phyloP scores from a whole-genome alignment of 2,797 vertebrate species.

The Enteromius afrohamiltoni region DNA sequence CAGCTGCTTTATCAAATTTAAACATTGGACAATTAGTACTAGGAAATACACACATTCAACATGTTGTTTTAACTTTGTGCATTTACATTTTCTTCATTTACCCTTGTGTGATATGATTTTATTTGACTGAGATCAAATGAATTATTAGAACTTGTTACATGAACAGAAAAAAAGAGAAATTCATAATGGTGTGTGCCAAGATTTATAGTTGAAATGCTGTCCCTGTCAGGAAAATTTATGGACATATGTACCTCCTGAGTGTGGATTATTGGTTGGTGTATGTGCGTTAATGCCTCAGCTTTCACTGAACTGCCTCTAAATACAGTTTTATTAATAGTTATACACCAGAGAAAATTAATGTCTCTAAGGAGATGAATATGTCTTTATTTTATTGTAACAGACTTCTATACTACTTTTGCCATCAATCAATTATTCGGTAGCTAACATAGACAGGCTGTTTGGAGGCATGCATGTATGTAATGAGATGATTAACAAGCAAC shows the following conservation, averaged over 20 bases:
- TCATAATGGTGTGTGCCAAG: conserved; percentile 9
- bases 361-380: not conserved
- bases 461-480: conserved; percentile 28
- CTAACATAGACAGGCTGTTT: conserved; percentile 32
- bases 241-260: not conserved
- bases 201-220: not conserved
- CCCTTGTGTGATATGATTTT: not conserved
- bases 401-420: not conserved
- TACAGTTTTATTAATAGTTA: not conserved
- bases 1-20: not conserved
- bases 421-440: conserved; percentile 18
- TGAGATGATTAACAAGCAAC: conserved; percentile 28
- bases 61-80: not conserved
- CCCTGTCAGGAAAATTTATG: not conserved
- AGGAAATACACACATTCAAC: not conserved
- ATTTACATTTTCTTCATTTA: not conserved
- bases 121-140: not conserved
- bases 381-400: not conserved
- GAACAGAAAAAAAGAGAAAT: not conserved
- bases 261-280: not conserved
- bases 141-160: not conserved
- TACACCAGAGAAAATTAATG: conserved; percentile 2
- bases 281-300: conserved; percentile 42
- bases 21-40: not conserved
- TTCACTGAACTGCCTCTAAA: not conserved